Conservation (phyloP, 2,888 invertebrate species). For the Zonitis immaculata region DNA sequence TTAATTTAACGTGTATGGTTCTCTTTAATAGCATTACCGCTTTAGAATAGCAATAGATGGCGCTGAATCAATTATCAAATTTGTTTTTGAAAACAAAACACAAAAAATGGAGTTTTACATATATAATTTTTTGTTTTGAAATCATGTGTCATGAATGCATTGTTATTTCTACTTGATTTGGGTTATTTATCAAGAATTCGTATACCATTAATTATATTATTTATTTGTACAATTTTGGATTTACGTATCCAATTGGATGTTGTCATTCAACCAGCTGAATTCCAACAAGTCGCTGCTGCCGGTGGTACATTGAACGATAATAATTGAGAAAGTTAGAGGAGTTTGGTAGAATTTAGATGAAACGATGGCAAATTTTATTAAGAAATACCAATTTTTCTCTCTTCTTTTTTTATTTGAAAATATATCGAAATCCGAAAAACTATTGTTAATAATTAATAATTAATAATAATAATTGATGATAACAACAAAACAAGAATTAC, state of each 20-base stretch:
- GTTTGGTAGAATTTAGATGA: too few relatives aligned
- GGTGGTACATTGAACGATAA: background rate
- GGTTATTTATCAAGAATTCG: conserved; percentile 67
- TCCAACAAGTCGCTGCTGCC: conserved; percentile 10
- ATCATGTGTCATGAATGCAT: too few relatives aligned
- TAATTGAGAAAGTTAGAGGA: too few relatives aligned
- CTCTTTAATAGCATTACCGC: too few relatives aligned
- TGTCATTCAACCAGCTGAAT: conserved; percentile 47
- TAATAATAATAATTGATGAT: conserved; percentile 2
- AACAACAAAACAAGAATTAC: conserved; percentile 9
- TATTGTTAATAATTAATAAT: background rate
- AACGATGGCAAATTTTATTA: too few relatives aligned
- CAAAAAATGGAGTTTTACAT: too few relatives aligned
- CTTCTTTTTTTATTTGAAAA: background rate
- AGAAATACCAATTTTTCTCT: conserved; percentile 12
- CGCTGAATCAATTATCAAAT: too few relatives aligned
- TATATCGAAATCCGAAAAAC: conserved; percentile 7
- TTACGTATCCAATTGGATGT: conserved; percentile 65
- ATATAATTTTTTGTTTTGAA: too few relatives aligned
- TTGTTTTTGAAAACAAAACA: too few relatives aligned
- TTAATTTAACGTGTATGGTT: too few relatives aligned
- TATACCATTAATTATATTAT: conserved; percentile 62
- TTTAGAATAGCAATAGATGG: too few relatives aligned
- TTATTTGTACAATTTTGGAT: conserved; percentile 63
- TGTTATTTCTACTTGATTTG: conserved; percentile 64